Conservation (phyloP, 2,113 vertebrate genomes). For the Notechis scutatus region DNA sequence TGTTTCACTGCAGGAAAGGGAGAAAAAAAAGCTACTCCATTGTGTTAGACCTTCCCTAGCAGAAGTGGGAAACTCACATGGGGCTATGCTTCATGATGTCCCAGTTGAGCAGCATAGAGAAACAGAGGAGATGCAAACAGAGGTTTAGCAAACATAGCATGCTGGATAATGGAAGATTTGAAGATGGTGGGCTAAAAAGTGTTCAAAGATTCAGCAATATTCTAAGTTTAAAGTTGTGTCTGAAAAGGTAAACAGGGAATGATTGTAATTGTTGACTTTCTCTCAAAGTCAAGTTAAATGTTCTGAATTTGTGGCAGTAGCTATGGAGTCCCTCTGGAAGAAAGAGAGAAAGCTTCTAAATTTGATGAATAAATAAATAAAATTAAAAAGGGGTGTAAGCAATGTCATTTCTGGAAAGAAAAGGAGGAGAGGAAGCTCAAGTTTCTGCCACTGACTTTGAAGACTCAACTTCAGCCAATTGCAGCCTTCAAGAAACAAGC, state of each 20-base stretch:
- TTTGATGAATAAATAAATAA: neutral
- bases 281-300: neutral
- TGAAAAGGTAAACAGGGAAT: neutral
- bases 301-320: neutral
- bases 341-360: too few relatives aligned
- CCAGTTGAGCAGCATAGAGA: slow-evolving; percentile 20
- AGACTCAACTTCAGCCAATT: neutral
- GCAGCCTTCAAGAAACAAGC: neutral
- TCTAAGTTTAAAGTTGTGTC: neutral
- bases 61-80: slow-evolving; percentile 38
- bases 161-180: neutral
- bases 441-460: neutral
- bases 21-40: neutral
- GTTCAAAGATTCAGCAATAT: neutral
- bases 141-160: neutral
- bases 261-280: neutral
- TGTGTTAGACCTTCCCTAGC: slow-evolving; percentile 24
- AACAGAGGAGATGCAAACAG: slow-evolving; percentile 12
- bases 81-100: slow-evolving; percentile 37
- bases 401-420: neutral
- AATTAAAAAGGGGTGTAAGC: neutral
- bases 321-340: neutral
- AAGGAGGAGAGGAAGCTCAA: neutral
- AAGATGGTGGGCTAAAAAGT: neutral
- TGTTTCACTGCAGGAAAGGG: slow-evolving; percentile 4